A percentile compares a stretch with the other conserved stretches of the same genome.
Conservation (phyloP, 2,113 vertebrate genomes). For the Gallinago jamesoni region DNA sequence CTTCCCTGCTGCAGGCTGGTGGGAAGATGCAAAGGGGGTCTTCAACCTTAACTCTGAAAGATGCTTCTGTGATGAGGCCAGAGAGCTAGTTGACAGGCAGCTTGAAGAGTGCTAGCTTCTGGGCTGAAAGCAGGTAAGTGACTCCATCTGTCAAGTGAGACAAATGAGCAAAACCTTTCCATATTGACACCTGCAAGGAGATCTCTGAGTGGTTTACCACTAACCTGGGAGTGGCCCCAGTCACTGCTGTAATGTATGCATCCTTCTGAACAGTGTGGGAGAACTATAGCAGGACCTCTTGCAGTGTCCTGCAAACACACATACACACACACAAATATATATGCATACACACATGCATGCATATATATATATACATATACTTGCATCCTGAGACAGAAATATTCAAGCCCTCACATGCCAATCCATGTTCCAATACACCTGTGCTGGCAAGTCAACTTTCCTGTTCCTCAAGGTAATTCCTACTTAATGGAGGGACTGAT, state of each 20-base stretch:
- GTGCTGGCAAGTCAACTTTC: background rate
- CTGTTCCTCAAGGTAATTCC: constrained; percentile 6
- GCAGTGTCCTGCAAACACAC: background rate
- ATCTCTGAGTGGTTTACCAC: background rate
- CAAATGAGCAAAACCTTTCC: background rate
- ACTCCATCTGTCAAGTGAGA: background rate
- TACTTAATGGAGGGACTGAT: background rate
- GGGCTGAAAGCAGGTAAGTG: background rate
- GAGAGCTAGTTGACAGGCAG: background rate
- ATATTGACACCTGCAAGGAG: background rate
- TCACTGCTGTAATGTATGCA: background rate
- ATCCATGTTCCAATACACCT: background rate
- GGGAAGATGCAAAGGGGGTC: background rate
- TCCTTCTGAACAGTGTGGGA: background rate
- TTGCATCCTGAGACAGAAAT: background rate
- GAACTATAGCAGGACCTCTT: background rate
- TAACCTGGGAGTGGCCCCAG: background rate
- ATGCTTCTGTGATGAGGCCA: background rate
- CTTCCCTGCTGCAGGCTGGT: background rate
- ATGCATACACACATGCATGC: rapidly evolving
- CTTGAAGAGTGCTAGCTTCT: background rate
- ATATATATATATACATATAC: background rate
- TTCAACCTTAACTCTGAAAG: background rate
- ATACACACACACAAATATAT: background rate
- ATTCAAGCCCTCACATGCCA: background rate